Base-by-base conservation (phyloP, 2,888 invertebrate genomes). In the Erebia epiphron region DNA sequence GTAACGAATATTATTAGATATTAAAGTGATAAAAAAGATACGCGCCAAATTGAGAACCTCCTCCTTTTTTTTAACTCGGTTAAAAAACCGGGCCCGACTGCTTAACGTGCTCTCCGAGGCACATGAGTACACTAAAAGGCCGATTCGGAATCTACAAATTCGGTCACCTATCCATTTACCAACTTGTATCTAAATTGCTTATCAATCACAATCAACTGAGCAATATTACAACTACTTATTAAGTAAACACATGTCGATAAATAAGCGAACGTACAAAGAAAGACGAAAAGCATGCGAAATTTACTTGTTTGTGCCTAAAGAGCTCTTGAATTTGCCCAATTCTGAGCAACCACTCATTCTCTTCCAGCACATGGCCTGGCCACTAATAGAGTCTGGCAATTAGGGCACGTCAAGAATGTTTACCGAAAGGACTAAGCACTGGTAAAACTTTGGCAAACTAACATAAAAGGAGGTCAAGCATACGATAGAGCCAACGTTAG, bases 381-480 rank as follows among this genome's bases (percentile, higher is more conserved):
- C 1, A 16, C 63, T 64, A 52, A 52, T 64, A 35, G 43, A 18
- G 61, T 18, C 13, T 18, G 46, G 21, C 61, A 64, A 64, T 64
- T 64, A 64, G 63, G 52, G 11, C 52, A 64, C 50, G 52, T 64
- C 52, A 16, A 35, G 63, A 64, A 26, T 52, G 13, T 64, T 64
- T 64, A 52, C 63, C 13, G 35, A 64, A 64, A 64, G 35, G 50
- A 61, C 61, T 61, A 46, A 61, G 18, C 18, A 61, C 13, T 46
- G 4, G 46, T 64, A 52, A 64, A 64, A 64, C 63, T 64, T 64
- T 46, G 46, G 61, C 61, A 61, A 61, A 61, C 61, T 61, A 61
- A 61, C 61, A 16, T 41, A 41, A 26, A 58, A 46, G 9, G 18
- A 41, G 61, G 61, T 61, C 61, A n/a, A 61, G 43, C 16, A 46